These are phyloP conservation scores for Cheiracanthium punctorium DNA, from an alignment of 2,888 invertebrate species.

Conservation along the genomic window DNA sequence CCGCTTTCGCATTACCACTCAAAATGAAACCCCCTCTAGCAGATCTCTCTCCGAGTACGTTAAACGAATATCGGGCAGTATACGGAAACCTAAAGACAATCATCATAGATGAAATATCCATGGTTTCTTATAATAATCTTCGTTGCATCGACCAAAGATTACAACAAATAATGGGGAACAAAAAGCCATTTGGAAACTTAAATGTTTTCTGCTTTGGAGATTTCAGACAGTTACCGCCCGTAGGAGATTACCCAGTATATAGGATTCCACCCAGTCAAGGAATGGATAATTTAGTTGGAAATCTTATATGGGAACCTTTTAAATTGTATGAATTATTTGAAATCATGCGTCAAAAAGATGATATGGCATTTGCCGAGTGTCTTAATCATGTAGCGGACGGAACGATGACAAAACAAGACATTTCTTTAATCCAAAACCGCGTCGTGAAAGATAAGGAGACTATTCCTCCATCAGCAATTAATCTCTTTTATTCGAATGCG, in stretches of 20 bases:
- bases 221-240: slow-evolving; percentile 52
- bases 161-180: slow-evolving; percentile 73
- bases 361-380: too few species aligned
- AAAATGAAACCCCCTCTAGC: not conserved
- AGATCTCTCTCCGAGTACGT: not conserved
- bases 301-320: not conserved
- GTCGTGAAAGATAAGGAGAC: too few species aligned
- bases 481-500: too few species aligned
- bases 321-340: not conserved
- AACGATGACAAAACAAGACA: too few species aligned
- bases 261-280: not conserved
- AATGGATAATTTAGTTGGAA: not conserved
- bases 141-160: slow-evolving; percentile 73
- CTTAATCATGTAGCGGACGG: too few species aligned
- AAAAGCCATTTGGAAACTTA: slow-evolving; percentile 73
- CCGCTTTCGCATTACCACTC: not conserved
- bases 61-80: slow-evolving; percentile 56
- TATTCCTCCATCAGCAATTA: too few species aligned
- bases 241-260: slow-evolving; percentile 21
- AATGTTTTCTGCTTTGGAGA: slow-evolving; percentile 75
- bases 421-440: too few species aligned
- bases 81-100: slow-evolving; percentile 48
- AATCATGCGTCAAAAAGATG: too few species aligned
- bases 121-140: slow-evolving; percentile 73
- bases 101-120: slow-evolving; percentile 75